These are phyloP conservation scores for Cassiopea andromeda DNA, from an alignment of 30 jellyfish, hydroid and myxozoan species.

Conservation along the genomic window DNA sequence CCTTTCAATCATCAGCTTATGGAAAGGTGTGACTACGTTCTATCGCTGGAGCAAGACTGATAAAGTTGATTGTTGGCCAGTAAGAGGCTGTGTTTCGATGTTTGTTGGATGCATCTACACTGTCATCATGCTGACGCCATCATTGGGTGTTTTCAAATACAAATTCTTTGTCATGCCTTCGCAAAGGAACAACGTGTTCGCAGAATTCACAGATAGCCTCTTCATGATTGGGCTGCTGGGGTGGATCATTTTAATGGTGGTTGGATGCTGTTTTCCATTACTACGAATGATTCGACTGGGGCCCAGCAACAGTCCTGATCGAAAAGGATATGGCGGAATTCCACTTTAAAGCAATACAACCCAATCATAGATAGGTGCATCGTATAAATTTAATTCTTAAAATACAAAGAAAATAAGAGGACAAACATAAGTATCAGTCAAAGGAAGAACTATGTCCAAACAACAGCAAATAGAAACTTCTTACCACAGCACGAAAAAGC, in stretches of 20 bases:
- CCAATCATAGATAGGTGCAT: not conserved
- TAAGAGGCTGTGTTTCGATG: conserved; percentile 94
- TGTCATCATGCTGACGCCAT: conserved; percentile 87
- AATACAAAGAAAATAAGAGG: no score
- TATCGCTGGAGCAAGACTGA: conserved; percentile 96
- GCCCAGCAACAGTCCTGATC: conserved; percentile 63
- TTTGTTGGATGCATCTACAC: conserved; percentile 86
- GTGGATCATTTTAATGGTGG: conserved; percentile 86
- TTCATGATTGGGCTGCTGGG: conserved; percentile 93
- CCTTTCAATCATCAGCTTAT: conserved; percentile 75
- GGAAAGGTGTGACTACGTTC: conserved; percentile 96
- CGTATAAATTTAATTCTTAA: no score
- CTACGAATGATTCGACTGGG: conserved; percentile 84
- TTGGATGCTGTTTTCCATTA: conserved; percentile 94
- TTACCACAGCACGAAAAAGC: no score
- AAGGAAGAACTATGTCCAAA: no score
- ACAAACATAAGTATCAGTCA: no score
- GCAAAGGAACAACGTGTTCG: conserved; percentile 75
- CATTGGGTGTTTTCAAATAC: conserved; percentile 92
- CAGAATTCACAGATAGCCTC: conserved; percentile 85
- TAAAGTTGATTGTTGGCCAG: conserved; percentile 96
- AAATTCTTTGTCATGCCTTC: conserved; percentile 86
- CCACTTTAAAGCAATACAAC: conserved; percentile 1
- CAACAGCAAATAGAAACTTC: no score
- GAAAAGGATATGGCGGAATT: conserved; percentile 63